Base-by-base conservation (phyloP, 2,113 vertebrate species). In the Oceanodroma tethys region DNA sequence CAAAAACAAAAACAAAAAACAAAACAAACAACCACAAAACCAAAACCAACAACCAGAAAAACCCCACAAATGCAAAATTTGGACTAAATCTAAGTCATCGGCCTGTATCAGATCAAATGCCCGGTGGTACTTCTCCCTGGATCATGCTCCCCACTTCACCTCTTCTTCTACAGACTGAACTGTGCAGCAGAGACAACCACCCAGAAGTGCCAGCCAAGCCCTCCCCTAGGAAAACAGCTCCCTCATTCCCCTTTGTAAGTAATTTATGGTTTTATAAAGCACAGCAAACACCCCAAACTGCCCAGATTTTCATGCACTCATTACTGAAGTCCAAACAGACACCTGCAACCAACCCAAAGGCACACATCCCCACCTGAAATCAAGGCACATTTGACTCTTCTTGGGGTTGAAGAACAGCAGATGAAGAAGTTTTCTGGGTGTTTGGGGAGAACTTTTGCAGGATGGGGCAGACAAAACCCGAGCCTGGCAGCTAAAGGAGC, bases 171-270 rank as follows among this genome's bases (percentile, higher is more conserved):
- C 32, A 45, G 58, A 52, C 34, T 1, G 6, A 71, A 16, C 30
- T 13, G 53, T 43, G 71, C 58, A 73, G 30, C 40, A 50, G 40
- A 56, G 15, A 45, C 5, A 12, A 17, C 11, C 25, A 19, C n/a
- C n/a, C 25, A 62, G 21, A 47, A 91, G 20, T 2, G 10, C 18
- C 59, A 78, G 20, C 11, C 0, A 0, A 86, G 42, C 5, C 50
- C 22, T 45, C 10, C 26, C 27, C 38, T n/a, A 19, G n/a, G n/a
- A 59, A 59, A 80, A 36, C 9, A 47, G 9, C 5, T 66, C 42
- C 29, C 17, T 66, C 5, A 1, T 21, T 21, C 38, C 29, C 11
- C 18, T 50, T 81, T 81, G 47, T 7, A 29, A 75, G 42, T 42
- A 50, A 55, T 63, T 59, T 59, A 5, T 25, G 29, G 25, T 50